Percentiles rank a stretch among this genome's conserved stretches.
These are phyloP conservation scores for Vireo altiloquus DNA, from an alignment of 2,113 vertebrate species.

Conservation along the genomic window DNA sequence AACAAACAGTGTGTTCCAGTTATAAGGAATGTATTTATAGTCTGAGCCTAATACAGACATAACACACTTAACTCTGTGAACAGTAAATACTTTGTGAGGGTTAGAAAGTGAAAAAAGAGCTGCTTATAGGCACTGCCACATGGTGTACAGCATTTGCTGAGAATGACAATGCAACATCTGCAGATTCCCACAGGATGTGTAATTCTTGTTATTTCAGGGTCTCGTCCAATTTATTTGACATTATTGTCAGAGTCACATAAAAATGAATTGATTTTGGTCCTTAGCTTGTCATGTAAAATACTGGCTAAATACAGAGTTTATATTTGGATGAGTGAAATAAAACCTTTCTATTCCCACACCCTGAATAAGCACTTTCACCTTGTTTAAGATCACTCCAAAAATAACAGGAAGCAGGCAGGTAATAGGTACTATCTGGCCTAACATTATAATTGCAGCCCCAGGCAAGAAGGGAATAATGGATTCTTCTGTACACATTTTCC, in stretches of 20 bases:
- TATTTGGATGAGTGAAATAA: slow-evolving; percentile 20
- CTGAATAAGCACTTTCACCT: slow-evolving; percentile 52
- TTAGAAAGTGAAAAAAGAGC: slow-evolving; percentile 43
- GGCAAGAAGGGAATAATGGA: slow-evolving; percentile 55
- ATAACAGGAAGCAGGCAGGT: slow-evolving; percentile 60
- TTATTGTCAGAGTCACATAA: background rate
- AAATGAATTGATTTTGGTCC: background rate
- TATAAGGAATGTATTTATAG: slow-evolving; percentile 53
- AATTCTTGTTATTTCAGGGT: slow-evolving; percentile 20
- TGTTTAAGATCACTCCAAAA: slow-evolving; percentile 61
- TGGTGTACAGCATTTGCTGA: background rate
- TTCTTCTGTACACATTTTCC: slow-evolving; percentile 28
- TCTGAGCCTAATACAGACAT: slow-evolving; percentile 1
- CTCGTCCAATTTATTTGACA: slow-evolving; percentile 15
- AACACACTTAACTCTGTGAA: slow-evolving; percentile 46
- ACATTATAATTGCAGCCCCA: slow-evolving; percentile 53
- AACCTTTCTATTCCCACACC: slow-evolving; percentile 28
- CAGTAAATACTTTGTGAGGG: slow-evolving; percentile 31
- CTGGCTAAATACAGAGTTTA: background rate
- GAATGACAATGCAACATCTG: background rate
- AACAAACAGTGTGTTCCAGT: slow-evolving; percentile 42
- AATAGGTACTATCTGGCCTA: slow-evolving; percentile 47
- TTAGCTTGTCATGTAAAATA: slow-evolving; percentile 35
- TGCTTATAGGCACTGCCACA: slow-evolving; percentile 51
- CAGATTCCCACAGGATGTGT: slow-evolving; percentile 25